These are phyloP conservation scores for Oreochromis grahami DNA, from an alignment of 2,797 vertebrate species.

Conservation along the genomic window DNA sequence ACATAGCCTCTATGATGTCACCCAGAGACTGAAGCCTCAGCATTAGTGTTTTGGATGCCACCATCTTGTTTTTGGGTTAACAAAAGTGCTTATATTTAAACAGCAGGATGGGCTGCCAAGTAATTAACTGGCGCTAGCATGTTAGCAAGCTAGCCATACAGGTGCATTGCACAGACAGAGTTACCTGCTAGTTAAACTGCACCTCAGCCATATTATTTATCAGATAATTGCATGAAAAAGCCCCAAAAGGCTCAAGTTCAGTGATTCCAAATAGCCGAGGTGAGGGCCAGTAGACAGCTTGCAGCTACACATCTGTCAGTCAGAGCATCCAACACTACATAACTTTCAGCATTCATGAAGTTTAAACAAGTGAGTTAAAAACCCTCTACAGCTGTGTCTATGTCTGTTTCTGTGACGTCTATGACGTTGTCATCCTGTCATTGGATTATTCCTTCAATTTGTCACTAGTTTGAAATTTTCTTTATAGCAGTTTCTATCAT, in stretches of 20 bases:
- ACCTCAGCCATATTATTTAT: not conserved
- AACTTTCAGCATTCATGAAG: not conserved
- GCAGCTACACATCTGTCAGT: not conserved
- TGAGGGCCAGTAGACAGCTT: rapidly evolving
- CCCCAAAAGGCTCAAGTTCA: rapidly evolving
- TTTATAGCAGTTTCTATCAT: not conserved
- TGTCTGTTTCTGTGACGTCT: no score
- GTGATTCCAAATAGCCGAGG: not conserved
- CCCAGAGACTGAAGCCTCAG: not conserved
- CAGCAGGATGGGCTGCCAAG: rapidly evolving
- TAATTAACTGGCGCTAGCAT: rapidly evolving
- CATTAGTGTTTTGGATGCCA: not conserved
- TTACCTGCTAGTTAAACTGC: not conserved
- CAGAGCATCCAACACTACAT: not conserved
- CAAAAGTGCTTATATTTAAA: rapidly evolving
- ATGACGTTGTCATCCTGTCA: not conserved
- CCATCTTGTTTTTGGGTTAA: rapidly evolving
- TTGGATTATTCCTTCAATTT: not conserved
- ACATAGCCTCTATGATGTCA: not conserved
- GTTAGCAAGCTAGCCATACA: not conserved
- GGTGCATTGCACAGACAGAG: not conserved
- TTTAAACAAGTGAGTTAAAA: rapidly evolving
- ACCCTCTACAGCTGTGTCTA: not conserved
- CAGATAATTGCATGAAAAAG: not conserved
- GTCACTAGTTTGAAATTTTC: not conserved